Conservation (phyloP, 2,888 invertebrate genomes). For the Protonemura montana region DNA sequence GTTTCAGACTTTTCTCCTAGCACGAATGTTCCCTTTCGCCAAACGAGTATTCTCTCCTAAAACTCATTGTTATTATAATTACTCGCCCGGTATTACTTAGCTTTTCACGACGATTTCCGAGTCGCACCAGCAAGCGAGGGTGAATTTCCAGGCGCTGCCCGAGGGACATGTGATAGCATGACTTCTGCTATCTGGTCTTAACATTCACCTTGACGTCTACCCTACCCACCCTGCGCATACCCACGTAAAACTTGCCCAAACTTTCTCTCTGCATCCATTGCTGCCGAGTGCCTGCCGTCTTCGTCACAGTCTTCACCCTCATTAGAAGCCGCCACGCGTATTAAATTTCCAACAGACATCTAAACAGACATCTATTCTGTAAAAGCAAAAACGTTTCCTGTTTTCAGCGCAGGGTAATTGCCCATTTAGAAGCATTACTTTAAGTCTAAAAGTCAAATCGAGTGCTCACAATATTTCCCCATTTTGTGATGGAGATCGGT, state of each 20-base stretch:
- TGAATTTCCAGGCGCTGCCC: not conserved
- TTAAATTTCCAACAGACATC: not conserved
- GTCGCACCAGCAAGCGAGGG: not conserved
- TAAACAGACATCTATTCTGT: not conserved
- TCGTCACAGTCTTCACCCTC: not conserved
- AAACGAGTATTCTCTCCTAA: too few species aligned
- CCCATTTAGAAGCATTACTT: not conserved
- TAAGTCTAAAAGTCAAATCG: not conserved
- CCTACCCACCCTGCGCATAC: not conserved
- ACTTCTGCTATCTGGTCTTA: not conserved
- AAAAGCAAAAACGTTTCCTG: not conserved
- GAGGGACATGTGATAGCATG: not conserved
- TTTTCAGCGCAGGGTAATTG: not conserved
- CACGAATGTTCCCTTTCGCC: too few species aligned
- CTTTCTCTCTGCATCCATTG: not conserved
- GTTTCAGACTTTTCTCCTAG: too few species aligned
- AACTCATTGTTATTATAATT: constrained; percentile 2
- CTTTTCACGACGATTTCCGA: not conserved
- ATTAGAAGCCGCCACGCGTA: not conserved
- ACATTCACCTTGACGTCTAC: not conserved
- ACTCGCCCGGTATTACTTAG: not conserved
- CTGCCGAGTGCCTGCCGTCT: not conserved
- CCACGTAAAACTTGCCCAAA: not conserved
- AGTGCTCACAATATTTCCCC: not conserved
- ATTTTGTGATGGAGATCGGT: not conserved